phyloP scores from a whole-genome alignment of 2,888 invertebrate genomes.

The Metopia argyrocephala region DNA sequence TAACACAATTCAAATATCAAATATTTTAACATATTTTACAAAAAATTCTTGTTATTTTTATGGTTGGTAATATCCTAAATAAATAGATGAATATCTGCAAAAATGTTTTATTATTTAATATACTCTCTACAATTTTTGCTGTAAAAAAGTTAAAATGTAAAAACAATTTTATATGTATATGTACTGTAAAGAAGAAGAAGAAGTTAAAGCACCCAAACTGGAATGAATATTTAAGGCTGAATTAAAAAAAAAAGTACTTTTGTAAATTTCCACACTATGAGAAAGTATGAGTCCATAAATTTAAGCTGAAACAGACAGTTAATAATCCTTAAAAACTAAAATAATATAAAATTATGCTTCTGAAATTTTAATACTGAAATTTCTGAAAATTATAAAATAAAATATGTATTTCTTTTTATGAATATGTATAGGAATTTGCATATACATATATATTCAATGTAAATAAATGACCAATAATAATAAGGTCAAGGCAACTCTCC shows the following conservation, averaged over 20 bases:
- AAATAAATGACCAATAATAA: too few species aligned
- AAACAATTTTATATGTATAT: slow-evolving; percentile 9
- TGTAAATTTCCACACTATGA: slow-evolving; percentile 19
- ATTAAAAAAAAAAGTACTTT: background rate
- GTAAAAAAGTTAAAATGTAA: slow-evolving; percentile 50
- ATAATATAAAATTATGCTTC: background rate
- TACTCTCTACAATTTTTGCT: slow-evolving; percentile 50
- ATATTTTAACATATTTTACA: slow-evolving; percentile 15
- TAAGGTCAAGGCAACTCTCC: too few species aligned
- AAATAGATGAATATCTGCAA: slow-evolving; percentile 24
- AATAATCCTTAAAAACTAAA: slow-evolving; percentile 19
- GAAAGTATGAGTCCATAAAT: slow-evolving; percentile 29
- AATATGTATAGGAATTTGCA: too few species aligned
- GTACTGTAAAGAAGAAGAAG: slow-evolving; percentile 13
- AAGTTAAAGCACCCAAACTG: slow-evolving; percentile 41
- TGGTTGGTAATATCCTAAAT: slow-evolving; percentile 23
- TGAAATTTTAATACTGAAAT: too few species aligned
- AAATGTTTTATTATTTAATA: slow-evolving; percentile 32
- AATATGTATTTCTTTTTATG: too few species aligned
- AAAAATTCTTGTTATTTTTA: slow-evolving; percentile 7
- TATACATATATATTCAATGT: too few species aligned
- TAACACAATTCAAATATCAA: slow-evolving; percentile 52
- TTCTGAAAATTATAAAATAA: too few species aligned
- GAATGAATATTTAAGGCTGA: slow-evolving; percentile 17
- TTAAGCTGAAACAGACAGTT: slow-evolving; percentile 49